Percentiles rank a stretch among this genome's conserved stretches.
These are phyloP conservation scores for Diadegma fenestrale DNA, from an alignment of 2,888 invertebrate species.

Conservation along the genomic window DNA sequence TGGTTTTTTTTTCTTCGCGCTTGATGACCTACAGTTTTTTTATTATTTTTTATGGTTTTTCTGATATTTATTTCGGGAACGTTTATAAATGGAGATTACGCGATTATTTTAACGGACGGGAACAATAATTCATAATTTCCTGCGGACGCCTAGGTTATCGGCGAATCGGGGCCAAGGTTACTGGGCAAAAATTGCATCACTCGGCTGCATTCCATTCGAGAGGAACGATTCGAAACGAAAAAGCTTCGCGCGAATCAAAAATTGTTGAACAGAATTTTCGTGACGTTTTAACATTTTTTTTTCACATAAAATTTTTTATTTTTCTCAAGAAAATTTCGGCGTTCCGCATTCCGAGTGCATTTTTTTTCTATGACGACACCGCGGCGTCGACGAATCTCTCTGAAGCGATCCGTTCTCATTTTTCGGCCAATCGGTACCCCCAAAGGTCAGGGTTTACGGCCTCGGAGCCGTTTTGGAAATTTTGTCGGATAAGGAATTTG, in stretches of 20 bases:
- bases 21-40: conserved; percentile 20
- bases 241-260: not conserved
- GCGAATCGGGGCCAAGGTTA: conserved; percentile 59
- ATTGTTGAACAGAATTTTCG: no score
- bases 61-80: not conserved
- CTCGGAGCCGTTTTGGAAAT: conserved; percentile 3
- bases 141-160: conserved; percentile 21
- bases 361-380: not conserved
- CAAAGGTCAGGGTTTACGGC: conserved; percentile 56
- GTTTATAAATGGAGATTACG: conserved; percentile 20
- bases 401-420: not conserved
- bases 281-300: no score
- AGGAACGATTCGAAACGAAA: conserved; percentile 16
- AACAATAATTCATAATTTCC: conserved; percentile 58
- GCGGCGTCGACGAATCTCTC: conserved; percentile 8
- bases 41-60: conserved; percentile 3
- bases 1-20: conserved; percentile 66
- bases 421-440: conserved; percentile 3
- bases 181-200: conserved; percentile 47
- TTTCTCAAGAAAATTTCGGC: no score
- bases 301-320: no score
- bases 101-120: conserved; percentile 26
- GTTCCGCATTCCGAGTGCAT: not conserved
- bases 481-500: not conserved
- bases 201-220: conserved; percentile 44